phyloP scores from a whole-genome alignment of 2,797 vertebrate species.

The Perodicticus potto region DNA sequence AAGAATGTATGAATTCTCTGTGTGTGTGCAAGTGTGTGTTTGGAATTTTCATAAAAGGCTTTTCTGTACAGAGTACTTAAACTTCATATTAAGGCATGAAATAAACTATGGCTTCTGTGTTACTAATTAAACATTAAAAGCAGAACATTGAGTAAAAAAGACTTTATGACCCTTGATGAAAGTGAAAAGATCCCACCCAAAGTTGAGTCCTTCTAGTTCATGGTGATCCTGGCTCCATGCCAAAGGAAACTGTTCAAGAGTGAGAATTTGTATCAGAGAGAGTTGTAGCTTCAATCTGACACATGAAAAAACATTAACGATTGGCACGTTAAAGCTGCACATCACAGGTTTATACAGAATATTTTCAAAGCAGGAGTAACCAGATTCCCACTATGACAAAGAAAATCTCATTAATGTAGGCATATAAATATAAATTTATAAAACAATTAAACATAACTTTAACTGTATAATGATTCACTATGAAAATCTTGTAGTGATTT shows the following conservation, averaged over 20 bases:
- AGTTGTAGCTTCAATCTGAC: background rate
- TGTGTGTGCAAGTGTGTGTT: background rate
- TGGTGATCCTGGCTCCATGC: background rate
- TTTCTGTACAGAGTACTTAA: background rate
- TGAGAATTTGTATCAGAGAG: background rate
- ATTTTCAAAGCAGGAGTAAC: constrained; percentile 37
- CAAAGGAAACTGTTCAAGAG: background rate
- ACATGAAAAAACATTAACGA: background rate
- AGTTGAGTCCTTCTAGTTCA: background rate
- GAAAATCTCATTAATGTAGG: constrained; percentile 54
- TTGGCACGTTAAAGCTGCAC: background rate
- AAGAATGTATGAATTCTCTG: background rate
- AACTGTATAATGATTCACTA: background rate
- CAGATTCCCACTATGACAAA: background rate
- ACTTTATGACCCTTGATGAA: background rate
- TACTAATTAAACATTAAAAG: background rate
- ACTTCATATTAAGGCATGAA: background rate
- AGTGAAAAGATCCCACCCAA: background rate
- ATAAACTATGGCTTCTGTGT: background rate
- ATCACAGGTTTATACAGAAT: background rate
- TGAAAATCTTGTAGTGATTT: constrained; percentile 26
- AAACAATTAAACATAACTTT: constrained; percentile 49
- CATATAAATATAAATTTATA: constrained; percentile 56
- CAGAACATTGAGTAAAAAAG: background rate
- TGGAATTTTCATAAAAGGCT: background rate